Evolutionary conservation across 2,888 invertebrate genomes (phyloP).

Genomic region (Synergus itoensis): DNA sequence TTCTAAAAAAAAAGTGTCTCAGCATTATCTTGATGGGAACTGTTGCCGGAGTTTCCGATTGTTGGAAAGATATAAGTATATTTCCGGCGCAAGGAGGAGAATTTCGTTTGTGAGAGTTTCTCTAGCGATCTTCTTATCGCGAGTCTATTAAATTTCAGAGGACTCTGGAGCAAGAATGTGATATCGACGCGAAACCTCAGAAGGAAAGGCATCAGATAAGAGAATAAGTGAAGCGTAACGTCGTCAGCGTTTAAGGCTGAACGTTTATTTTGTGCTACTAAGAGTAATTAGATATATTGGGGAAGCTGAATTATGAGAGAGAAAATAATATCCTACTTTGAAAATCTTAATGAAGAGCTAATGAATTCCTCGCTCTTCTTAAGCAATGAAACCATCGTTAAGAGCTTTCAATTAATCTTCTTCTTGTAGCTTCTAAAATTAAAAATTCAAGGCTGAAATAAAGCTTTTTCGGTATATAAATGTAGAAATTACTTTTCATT

Average conservation of each 20-base stretch:
- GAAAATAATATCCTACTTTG: not conserved
- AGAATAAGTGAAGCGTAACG: slow-evolving; percentile 12
- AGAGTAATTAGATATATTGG: not conserved
- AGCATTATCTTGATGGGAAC: slow-evolving; percentile 29
- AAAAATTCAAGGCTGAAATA: no score
- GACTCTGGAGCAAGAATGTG: slow-evolving; percentile 23
- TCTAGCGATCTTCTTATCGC: slow-evolving; percentile 27
- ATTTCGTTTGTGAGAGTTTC: slow-evolving; percentile 34
- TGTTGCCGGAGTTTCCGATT: slow-evolving; percentile 39
- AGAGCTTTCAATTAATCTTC: not conserved
- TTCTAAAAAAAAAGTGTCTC: slow-evolving; percentile 32
- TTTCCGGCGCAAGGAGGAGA: slow-evolving; percentile 10
- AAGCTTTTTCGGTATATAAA: no score
- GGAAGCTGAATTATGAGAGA: not conserved
- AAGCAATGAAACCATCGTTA: not conserved
- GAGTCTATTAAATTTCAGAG: slow-evolving; percentile 26
- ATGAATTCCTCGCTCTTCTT: not conserved
- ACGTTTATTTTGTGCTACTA: not conserved
- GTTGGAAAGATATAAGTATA: slow-evolving; percentile 20
- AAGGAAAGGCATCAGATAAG: slow-evolving; percentile 6
- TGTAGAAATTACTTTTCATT: not conserved
- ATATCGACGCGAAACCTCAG: slow-evolving; percentile 15
- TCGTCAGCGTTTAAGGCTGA: slow-evolving; percentile 12
- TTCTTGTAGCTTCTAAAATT: not conserved
- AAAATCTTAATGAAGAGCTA: not conserved